Percentiles rank a stretch among this genome's conserved stretches.
Evolutionary conservation across 2,113 vertebrate genomes (phyloP).

Genomic region (Charadrius vociferus): DNA sequence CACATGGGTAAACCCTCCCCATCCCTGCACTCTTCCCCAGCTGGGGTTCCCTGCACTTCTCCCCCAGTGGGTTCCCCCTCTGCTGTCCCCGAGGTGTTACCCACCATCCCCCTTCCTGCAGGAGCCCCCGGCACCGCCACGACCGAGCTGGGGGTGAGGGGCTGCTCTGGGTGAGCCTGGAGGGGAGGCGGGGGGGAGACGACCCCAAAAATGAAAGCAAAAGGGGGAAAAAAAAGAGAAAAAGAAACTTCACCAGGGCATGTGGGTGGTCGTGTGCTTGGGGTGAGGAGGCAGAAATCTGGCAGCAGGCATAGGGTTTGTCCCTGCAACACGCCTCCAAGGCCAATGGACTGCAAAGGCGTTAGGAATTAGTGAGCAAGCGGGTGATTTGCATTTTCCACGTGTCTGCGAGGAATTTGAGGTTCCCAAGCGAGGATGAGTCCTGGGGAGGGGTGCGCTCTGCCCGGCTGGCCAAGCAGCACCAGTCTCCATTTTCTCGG

Average conservation of each 20-base stretch:
- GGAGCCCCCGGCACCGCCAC: fast-evolving
- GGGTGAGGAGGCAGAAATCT: background rate
- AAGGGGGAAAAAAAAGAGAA: background rate
- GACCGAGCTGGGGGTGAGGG: background rate
- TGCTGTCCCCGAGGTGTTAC: fast-evolving
- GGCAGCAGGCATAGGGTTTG: fast-evolving
- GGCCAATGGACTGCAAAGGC: fast-evolving
- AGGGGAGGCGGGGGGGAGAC: fast-evolving
- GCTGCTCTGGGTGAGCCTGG: background rate
- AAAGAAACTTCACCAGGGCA: fast-evolving
- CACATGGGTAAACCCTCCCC: fast-evolving
- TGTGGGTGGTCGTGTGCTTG: fast-evolving
- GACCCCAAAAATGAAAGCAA: background rate
- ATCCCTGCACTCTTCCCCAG: fast-evolving
- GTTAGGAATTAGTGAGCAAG: no score
- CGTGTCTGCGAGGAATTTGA: fast-evolving
- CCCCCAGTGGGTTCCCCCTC: no score
- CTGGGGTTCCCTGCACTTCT: no score
- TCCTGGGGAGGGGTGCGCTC: fast-evolving
- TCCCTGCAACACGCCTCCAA: fast-evolving
- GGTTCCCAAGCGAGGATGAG: fast-evolving
- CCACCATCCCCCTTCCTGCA: fast-evolving
- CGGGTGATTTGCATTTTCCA: background rate
- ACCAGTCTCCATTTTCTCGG: fast-evolving
- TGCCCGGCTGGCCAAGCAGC: fast-evolving